These are phyloP conservation scores for Heteromyza rotundicornis DNA, from an alignment of 2,888 invertebrate genomes.

Conservation along the genomic window DNA sequence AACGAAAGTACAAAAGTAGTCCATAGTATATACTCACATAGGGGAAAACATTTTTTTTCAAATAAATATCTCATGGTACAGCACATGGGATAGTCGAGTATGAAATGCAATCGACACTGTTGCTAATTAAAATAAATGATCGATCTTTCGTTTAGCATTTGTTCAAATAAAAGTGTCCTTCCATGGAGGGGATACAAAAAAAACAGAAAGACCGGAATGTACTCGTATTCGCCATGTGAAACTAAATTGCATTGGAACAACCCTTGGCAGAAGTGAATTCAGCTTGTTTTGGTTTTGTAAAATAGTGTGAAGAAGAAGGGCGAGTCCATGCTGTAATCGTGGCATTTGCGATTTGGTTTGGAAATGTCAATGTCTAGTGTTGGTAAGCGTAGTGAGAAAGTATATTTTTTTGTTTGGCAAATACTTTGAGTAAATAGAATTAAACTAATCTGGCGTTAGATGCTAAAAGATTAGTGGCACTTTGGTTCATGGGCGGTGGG, in stretches of 20 bases:
- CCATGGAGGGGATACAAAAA: not conserved
- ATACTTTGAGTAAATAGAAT: not conserved
- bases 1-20: too few species aligned
- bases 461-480: not conserved
- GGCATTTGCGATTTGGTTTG: not conserved
- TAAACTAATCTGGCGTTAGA: not conserved
- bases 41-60: too few species aligned
- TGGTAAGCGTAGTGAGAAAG: not conserved
- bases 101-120: constrained; percentile 49
- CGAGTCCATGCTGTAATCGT: not conserved
- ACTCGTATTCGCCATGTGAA: not conserved
- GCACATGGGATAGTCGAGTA: too few species aligned
- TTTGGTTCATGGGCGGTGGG: not conserved
- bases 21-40: too few species aligned
- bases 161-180: not conserved
- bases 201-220: not conserved
- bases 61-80: too few species aligned
- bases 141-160: constrained; percentile 34
- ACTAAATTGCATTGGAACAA: not conserved
- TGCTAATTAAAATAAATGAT: constrained; percentile 53
- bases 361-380: not conserved
- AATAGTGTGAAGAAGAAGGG: not conserved
- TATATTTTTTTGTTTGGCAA: not conserved
- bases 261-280: not conserved
- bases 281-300: not conserved